A percentile compares a stretch with the other conserved stretches of the same genome.
Conservation (phyloP, 64 coral and sea anemone genomes). For the Anthopleura sola region DNA sequence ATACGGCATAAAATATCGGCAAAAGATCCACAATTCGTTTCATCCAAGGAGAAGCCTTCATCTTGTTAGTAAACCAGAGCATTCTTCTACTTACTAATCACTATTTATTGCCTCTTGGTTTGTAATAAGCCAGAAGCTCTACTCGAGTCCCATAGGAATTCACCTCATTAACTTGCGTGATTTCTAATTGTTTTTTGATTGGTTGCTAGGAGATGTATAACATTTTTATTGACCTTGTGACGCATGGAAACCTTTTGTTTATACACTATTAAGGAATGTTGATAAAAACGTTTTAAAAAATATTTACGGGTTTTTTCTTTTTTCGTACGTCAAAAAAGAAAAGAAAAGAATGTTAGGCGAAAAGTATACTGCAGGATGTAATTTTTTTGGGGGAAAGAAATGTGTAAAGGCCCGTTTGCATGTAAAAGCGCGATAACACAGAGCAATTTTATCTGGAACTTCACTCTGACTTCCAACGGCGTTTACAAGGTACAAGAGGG, state of each 20-base stretch:
- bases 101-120: not conserved
- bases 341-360: too few species aligned
- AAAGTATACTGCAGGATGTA: too few species aligned
- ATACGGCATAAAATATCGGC: conserved; percentile 72
- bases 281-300: too few species aligned
- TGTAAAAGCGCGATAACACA: too few species aligned
- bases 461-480: too few species aligned
- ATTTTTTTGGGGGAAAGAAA: too few species aligned
- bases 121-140: not conserved
- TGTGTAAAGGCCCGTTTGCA: too few species aligned
- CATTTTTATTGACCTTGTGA: conserved; percentile 4
- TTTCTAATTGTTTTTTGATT: conserved; percentile 12
- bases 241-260: not conserved
- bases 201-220: conserved; percentile 21
- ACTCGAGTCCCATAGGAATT: conserved; percentile 7
- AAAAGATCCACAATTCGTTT: conserved; percentile 7
- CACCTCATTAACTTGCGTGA: not conserved
- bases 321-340: too few species aligned
- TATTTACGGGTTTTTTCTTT: too few species aligned
- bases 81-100: not conserved
- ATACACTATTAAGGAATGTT: conserved; percentile 9
- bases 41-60: not conserved
- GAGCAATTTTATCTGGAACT: too few species aligned
- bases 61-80: not conserved
- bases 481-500: too few species aligned